phyloP scores from a whole-genome alignment of 1,140 invertebrate species.

The Drosophila cardini region DNA sequence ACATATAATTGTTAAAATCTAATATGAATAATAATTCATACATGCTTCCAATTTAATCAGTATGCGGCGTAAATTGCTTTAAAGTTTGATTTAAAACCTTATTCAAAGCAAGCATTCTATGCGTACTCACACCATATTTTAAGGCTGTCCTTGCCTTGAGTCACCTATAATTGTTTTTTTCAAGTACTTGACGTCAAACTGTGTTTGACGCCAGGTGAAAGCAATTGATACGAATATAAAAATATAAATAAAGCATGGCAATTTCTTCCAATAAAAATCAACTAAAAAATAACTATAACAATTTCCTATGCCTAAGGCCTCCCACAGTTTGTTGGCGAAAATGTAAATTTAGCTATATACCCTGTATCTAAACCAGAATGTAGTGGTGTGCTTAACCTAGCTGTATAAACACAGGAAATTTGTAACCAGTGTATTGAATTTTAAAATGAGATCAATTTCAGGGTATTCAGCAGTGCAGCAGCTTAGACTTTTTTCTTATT shows the following conservation, averaged over 20 bases:
- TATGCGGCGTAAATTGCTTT: background rate
- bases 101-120: conserved; percentile 5
- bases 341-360: conserved; percentile 34
- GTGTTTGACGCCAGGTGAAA: conserved; percentile 11
- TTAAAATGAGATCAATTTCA: background rate
- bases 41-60: background rate
- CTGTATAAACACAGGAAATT: too few species aligned
- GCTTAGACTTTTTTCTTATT: background rate
- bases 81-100: conserved; percentile 6
- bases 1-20: too few species aligned
- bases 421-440: background rate
- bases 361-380: background rate
- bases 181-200: too few species aligned
- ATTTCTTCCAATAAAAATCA: background rate
- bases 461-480: conserved; percentile 17
- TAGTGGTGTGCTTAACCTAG: background rate
- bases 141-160: conserved; percentile 19
- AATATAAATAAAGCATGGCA: conserved; percentile 11
- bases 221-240: conserved; percentile 25
- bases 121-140: background rate
- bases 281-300: conserved; percentile 8
- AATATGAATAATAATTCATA: background rate
- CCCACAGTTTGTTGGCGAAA: conserved; percentile 6
- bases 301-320: conserved; percentile 19
- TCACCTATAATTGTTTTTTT: background rate